A percentile compares a stretch with the other conserved stretches of the same genome.
These are phyloP conservation scores for Dermolepida albohirtum DNA, from an alignment of 2,888 invertebrate genomes.

Conservation along the genomic window DNA sequence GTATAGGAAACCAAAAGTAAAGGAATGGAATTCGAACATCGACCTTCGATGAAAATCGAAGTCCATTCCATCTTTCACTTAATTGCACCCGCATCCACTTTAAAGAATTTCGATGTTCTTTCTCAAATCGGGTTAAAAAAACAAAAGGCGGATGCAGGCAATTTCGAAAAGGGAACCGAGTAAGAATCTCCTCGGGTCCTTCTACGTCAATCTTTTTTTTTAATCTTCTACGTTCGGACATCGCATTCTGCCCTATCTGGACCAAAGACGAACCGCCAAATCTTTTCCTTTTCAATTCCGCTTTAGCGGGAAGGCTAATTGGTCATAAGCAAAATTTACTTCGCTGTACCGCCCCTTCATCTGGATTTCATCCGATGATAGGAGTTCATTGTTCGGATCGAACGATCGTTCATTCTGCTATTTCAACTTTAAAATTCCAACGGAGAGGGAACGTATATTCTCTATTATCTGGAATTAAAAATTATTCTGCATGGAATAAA, in stretches of 20 bases:
- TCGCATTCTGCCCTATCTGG: neutral
- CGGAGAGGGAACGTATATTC: neutral
- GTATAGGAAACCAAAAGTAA: too few species aligned
- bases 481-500: conserved; percentile 12
- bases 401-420: neutral
- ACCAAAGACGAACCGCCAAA: conserved; percentile 1
- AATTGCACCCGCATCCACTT: conserved; percentile 25
- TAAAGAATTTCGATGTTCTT: conserved; percentile 24
- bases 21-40: too few species aligned
- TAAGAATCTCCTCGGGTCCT: neutral
- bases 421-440: conserved; percentile 20
- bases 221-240: conserved; percentile 8
- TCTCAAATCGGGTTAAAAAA: conserved; percentile 16
- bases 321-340: conserved; percentile 33
- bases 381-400: conserved; percentile 10
- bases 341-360: neutral
- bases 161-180: neutral
- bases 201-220: neutral
- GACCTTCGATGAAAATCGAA: conserved; percentile 22
- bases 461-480: conserved; percentile 18
- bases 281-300: conserved; percentile 16
- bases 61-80: conserved; percentile 29
- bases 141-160: conserved; percentile 5
- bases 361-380: neutral
- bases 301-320: conserved; percentile 14